Percentiles rank a stretch among this genome's conserved stretches.
phyloP scores from a whole-genome alignment of 2,888 invertebrate genomes.

The Cyclophora punctaria region DNA sequence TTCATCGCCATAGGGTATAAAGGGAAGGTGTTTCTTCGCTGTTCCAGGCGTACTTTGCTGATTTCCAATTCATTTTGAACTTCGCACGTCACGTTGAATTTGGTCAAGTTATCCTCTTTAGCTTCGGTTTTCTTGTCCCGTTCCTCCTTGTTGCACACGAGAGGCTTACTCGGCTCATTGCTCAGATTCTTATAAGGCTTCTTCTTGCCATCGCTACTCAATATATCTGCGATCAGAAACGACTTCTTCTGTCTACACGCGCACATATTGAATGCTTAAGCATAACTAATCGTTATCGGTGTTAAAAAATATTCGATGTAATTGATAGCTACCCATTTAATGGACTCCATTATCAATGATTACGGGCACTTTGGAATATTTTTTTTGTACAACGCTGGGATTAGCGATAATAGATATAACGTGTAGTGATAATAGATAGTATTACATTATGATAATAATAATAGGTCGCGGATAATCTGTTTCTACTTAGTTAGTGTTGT shows the following conservation, averaged over 20 bases:
- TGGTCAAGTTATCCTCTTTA: conserved; percentile 22
- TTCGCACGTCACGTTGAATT: conserved; percentile 34
- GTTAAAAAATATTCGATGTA: conserved; percentile 48
- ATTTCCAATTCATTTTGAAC: conserved; percentile 40
- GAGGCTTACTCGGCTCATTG: conserved; percentile 39
- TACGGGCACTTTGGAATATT: conserved; percentile 12
- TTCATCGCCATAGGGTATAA: conserved; percentile 56
- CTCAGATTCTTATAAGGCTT: conserved; percentile 43
- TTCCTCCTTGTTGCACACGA: conserved; percentile 27
- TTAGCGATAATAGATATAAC: conserved; percentile 2
- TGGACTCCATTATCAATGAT: conserved; percentile 57
- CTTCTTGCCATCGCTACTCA: conserved; percentile 40
- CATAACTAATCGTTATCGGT: conserved; percentile 47
- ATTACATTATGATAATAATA: too few relatives aligned
- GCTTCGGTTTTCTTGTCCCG: conserved; percentile 4
- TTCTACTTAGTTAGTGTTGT: conserved; percentile 6
- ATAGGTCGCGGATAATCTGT: conserved; percentile 2
- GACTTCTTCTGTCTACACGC: conserved; percentile 63
- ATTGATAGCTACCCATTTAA: conserved; percentile 72
- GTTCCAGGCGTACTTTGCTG: conserved; percentile 37
- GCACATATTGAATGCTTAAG: conserved; percentile 43
- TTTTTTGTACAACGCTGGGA: conserved; percentile 8
- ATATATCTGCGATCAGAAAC: conserved; percentile 62
- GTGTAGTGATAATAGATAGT: conserved; percentile 7
- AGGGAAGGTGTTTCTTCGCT: conserved; percentile 55